Conservation (phyloP, 2,797 vertebrate species). For the Enoplosus armatus region DNA sequence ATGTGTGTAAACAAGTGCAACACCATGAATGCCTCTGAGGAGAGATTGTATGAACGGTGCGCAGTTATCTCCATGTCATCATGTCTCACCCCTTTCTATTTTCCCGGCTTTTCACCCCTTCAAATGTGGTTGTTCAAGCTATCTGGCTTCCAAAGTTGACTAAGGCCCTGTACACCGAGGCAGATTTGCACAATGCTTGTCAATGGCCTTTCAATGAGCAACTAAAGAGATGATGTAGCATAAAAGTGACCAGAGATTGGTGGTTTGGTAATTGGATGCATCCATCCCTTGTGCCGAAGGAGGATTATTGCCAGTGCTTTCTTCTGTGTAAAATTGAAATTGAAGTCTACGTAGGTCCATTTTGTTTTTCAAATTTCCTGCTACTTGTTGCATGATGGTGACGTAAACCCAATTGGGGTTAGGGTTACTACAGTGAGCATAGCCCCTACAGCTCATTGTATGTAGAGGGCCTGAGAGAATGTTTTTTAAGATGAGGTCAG, state of each 20-base stretch:
- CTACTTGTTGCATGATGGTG: not conserved
- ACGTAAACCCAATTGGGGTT: not conserved
- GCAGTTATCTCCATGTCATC: not conserved
- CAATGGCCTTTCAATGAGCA: not conserved
- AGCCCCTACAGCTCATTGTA: not conserved
- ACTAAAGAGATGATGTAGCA: not conserved
- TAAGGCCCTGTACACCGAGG: not conserved
- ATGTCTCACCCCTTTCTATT: not conserved
- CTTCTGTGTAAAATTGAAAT: not conserved
- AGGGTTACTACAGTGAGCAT: not conserved
- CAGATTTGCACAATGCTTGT: not conserved
- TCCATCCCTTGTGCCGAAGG: not conserved
- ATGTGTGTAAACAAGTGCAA: not conserved
- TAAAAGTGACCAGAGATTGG: not conserved
- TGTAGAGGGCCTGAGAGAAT: not conserved
- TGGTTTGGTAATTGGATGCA: no score
- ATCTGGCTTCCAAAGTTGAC: not conserved
- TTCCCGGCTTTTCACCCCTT: not conserved
- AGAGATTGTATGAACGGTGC: not conserved
- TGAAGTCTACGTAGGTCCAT: not conserved
- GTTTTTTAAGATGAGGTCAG: slow-evolving; percentile 22
- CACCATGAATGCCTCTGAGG: not conserved
- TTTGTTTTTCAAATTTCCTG: not conserved
- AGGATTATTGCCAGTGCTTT: not conserved
- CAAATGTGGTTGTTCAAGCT: not conserved